These are phyloP conservation scores for Neomorphus geoffroyi DNA, from an alignment of 2,797 vertebrate species.

Conservation along the genomic window DNA sequence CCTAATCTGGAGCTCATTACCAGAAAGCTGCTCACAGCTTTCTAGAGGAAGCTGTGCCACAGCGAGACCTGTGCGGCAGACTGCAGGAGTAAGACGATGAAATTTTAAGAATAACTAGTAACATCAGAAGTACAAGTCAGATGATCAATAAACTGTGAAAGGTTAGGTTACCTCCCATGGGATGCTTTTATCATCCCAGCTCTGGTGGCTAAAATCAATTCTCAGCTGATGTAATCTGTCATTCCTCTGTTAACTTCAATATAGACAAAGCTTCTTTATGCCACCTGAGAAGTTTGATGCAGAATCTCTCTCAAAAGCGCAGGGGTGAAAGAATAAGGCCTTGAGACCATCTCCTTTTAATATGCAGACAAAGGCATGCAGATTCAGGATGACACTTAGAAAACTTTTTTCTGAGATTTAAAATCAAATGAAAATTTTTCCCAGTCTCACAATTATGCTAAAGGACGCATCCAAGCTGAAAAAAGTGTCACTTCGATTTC, in stretches of 20 bases:
- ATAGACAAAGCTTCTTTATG: background rate
- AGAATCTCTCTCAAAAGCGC: background rate
- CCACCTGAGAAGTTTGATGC: background rate
- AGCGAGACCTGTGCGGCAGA: rapidly evolving
- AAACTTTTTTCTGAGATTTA: background rate
- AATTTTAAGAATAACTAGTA: conserved; percentile 6
- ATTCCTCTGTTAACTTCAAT: background rate
- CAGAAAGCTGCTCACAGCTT: rapidly evolving
- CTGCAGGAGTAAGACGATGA: background rate
- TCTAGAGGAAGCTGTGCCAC: background rate
- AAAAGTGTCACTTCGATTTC: background rate
- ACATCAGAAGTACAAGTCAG: background rate
- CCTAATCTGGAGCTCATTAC: background rate
- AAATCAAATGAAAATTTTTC: background rate
- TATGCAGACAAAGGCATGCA: background rate
- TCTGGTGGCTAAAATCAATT: conserved; percentile 3
- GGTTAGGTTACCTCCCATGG: background rate
- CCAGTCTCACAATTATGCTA: background rate
- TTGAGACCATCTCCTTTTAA: background rate
- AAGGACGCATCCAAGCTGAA: background rate
- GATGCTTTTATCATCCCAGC: conserved; percentile 23
- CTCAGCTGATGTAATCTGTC: background rate
- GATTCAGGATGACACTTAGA: background rate
- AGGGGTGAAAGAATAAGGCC: background rate
- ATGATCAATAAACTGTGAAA: conserved; percentile 35